Evolutionary conservation across 2,797 vertebrate genomes (phyloP).

Genomic region (Anolis apletophallus): DNA sequence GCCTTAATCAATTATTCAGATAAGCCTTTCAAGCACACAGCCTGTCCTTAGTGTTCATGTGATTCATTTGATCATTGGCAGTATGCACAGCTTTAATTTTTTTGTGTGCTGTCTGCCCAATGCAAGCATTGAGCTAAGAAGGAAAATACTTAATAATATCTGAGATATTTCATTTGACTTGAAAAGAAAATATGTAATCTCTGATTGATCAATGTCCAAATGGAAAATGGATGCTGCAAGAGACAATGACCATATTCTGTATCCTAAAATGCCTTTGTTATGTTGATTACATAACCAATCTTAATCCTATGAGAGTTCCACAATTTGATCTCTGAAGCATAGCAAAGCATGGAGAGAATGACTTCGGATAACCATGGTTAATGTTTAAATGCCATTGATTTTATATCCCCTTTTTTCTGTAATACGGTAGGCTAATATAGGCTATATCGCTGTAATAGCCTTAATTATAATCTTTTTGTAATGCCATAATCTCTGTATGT

Average conservation of each 20-base stretch:
- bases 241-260: background rate
- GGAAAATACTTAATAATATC: background rate
- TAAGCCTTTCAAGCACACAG: background rate
- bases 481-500: fast-evolving
- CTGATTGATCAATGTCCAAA: background rate
- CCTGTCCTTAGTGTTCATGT: background rate
- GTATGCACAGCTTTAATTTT: background rate
- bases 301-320: background rate
- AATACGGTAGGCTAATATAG: background rate
- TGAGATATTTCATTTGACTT: slow-evolving; percentile 1
- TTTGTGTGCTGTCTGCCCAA: background rate
- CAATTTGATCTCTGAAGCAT: background rate
- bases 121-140: background rate
- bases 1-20: background rate
- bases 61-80: background rate
- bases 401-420: background rate
- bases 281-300: background rate
- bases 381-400: background rate
- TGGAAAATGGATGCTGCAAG: background rate
- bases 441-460: background rate
- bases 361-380: background rate
- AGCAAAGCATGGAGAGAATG: background rate
- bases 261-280: too few relatives aligned
- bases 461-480: background rate
- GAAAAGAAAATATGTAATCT: background rate